Evolutionary conservation across 2,888 invertebrate genomes (phyloP).

Genomic region (Andrena flavipes): DNA sequence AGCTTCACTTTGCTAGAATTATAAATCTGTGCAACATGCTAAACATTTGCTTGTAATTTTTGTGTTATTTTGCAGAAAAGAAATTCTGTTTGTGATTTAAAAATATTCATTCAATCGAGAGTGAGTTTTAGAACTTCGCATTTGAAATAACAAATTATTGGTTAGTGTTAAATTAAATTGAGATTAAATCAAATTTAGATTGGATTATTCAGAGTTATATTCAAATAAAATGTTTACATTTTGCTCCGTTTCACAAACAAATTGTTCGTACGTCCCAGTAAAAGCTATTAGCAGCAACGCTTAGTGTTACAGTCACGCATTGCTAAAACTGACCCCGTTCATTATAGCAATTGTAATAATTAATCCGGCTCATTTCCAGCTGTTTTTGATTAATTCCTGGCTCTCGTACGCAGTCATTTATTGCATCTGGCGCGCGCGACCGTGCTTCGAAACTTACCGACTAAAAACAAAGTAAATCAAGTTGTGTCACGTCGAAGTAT

Average conservation of each 20-base stretch:
- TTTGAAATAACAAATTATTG: too few relatives aligned
- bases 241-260: not conserved
- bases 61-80: too few relatives aligned
- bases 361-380: conserved; percentile 65
- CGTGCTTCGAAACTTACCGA: conserved; percentile 40
- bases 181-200: not conserved
- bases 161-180: not conserved
- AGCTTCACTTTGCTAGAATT: too few relatives aligned
- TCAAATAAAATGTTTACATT: not conserved
- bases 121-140: too few relatives aligned
- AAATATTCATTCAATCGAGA: too few relatives aligned
- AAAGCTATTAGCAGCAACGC: conserved; percentile 11
- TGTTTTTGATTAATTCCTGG: conserved; percentile 63
- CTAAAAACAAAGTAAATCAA: conserved; percentile 35
- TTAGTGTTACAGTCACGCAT: conserved; percentile 36
- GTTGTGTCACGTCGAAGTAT: conserved; percentile 14
- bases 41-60: too few relatives aligned
- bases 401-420: conserved; percentile 49
- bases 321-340: conserved; percentile 41
- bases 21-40: too few relatives aligned
- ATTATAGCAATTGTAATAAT: conserved; percentile 66
- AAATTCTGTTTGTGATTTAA: too few relatives aligned
- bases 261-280: conserved; percentile 5
- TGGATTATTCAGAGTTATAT: too few relatives aligned
- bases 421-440: conserved; percentile 49